phyloP scores from a whole-genome alignment of 2,888 invertebrate species.

The Congeria kusceri region DNA sequence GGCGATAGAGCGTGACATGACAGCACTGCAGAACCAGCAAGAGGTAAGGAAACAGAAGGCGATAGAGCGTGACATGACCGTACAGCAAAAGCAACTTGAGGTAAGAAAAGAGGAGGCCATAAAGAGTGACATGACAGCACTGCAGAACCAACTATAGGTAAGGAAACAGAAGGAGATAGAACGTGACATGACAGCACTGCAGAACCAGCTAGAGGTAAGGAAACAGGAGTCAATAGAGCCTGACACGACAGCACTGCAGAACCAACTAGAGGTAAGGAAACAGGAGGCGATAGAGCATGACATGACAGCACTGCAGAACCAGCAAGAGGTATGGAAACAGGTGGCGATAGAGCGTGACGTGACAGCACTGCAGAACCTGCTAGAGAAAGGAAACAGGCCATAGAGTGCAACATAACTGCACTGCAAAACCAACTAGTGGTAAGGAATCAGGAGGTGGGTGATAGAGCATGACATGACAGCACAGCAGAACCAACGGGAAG shows the following conservation, averaged over 20 bases:
- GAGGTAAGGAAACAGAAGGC: no score
- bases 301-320: conserved; percentile 87
- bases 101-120: no score
- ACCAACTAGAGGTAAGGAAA: conserved; percentile 88
- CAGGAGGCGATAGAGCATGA: conserved; percentile 96
- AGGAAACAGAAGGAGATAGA: conserved; percentile 95
- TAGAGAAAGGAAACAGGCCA: conserved; percentile 92
- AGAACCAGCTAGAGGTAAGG: conserved; percentile 87
- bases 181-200: conserved; percentile 90
- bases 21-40: no score
- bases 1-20: no score
- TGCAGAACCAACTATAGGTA: no score
- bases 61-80: no score
- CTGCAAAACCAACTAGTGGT: conserved; percentile 87
- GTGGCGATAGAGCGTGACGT: conserved; percentile 98
- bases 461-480: conserved; percentile 92
- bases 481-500: conserved; percentile 85
- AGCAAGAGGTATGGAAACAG: conserved; percentile 91
- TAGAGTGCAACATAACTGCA: conserved; percentile 92
- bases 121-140: no score
- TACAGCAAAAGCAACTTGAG: no score
- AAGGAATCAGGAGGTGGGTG: conserved; percentile 92
- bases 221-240: conserved; percentile 95
- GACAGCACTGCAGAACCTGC: conserved; percentile 93
- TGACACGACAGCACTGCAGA: conserved; percentile 89